phyloP scores from a whole-genome alignment of 92 coral and sea anemone species.

The Heliopora coerulea region DNA sequence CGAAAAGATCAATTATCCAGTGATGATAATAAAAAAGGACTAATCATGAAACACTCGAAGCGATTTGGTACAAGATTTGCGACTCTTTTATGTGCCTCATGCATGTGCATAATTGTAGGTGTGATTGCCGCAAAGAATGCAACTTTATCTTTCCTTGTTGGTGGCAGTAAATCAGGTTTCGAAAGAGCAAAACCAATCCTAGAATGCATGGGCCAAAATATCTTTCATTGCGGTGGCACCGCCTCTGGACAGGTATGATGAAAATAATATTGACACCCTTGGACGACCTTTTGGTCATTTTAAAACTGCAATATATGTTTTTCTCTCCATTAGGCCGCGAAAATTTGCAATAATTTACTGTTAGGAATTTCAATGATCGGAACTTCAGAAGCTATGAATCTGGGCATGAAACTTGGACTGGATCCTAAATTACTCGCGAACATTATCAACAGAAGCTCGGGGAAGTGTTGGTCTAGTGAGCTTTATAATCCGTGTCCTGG shows the following conservation, averaged over 20 bases:
- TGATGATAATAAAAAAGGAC: no score
- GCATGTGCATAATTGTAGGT: no score
- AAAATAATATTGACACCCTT: not conserved
- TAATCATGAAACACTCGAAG: no score
- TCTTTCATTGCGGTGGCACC: constrained; percentile 77
- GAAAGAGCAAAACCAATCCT: constrained; percentile 75
- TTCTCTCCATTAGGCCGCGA: constrained; percentile 67
- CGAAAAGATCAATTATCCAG: no score
- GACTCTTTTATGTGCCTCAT: no score
- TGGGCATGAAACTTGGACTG: constrained; percentile 85
- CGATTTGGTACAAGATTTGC: no score
- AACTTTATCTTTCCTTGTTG: constrained; percentile 96
- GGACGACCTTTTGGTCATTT: not conserved
- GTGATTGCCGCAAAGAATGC: constrained; percentile 92
- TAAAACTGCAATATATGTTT: not conserved
- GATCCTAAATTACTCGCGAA: constrained; percentile 91
- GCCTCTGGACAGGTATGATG: constrained; percentile 86
- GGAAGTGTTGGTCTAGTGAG: constrained; percentile 99
- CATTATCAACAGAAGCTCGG: constrained; percentile 83
- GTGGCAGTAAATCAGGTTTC: constrained; percentile 81
- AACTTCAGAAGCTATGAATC: constrained; percentile 89
- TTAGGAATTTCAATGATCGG: constrained; percentile 97
- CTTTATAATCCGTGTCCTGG: constrained; percentile 96
- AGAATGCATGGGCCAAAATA: constrained; percentile 87
- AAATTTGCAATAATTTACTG: constrained; percentile 91